Evolutionary conservation across 2,797 vertebrate genomes (phyloP).

Genomic region (Cryptoblepharus egeriae): DNA sequence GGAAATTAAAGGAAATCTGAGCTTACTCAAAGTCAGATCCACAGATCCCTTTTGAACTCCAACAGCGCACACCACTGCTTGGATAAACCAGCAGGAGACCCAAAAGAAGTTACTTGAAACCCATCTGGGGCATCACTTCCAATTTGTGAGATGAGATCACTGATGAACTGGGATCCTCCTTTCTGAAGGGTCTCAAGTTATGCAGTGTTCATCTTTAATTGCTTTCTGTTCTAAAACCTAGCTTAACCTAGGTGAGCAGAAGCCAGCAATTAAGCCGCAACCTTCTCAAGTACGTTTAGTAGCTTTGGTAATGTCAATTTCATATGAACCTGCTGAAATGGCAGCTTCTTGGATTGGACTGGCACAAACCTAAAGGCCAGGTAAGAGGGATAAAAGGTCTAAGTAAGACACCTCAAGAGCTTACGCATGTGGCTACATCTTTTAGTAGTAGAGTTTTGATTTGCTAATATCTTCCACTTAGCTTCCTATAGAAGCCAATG

Average conservation of each 20-base stretch:
- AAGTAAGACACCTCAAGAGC: neutral
- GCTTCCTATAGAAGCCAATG: neutral
- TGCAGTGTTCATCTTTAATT: constrained; percentile 15
- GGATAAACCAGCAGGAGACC: constrained; percentile 11
- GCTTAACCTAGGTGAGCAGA: neutral
- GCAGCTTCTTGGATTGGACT: neutral
- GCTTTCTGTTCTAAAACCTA: neutral
- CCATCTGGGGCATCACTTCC: constrained; percentile 31
- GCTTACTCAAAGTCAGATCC: constrained; percentile 28
- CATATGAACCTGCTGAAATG: constrained; percentile 20
- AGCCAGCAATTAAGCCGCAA: constrained; percentile 50
- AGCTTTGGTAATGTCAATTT: neutral
- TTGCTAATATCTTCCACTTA: neutral
- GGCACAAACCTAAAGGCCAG: constrained; percentile 24
- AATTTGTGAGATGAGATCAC: constrained; percentile 22
- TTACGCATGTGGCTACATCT: neutral
- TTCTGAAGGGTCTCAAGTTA: constrained; percentile 3
- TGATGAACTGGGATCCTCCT: constrained; percentile 18
- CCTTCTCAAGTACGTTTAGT: neutral
- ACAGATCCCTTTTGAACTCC: neutral
- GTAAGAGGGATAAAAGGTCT: constrained; percentile 3
- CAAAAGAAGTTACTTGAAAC: neutral
- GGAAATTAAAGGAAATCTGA: constrained; percentile 15
- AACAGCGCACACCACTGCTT: neutral
- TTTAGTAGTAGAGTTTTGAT: neutral